phyloP scores from a whole-genome alignment of 2,113 vertebrate species.

The Poecilia latipinna region DNA sequence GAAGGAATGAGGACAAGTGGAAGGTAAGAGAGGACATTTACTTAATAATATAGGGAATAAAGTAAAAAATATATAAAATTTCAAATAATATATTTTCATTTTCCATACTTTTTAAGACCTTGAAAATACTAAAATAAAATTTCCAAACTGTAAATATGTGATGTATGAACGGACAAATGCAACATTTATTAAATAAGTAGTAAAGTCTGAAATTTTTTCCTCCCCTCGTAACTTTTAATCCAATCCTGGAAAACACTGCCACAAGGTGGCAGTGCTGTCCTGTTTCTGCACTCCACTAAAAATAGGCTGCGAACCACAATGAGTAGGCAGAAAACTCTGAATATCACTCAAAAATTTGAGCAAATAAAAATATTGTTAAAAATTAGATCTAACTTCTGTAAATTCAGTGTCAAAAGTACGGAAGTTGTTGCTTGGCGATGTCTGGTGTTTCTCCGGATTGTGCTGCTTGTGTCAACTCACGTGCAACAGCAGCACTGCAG shows the following conservation, averaged over 20 bases:
- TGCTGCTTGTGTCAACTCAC: constrained; percentile 82
- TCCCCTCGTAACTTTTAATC: neutral
- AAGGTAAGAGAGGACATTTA: neutral
- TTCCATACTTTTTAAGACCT: neutral
- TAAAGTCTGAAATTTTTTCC: neutral
- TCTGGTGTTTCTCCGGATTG: constrained; percentile 7
- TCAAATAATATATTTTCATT: neutral
- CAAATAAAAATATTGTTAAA: neutral
- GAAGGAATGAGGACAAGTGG: neutral
- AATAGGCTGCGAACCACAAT: neutral
- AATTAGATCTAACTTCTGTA: too few relatives aligned
- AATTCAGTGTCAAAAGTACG: too few relatives aligned
- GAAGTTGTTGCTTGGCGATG: too few relatives aligned
- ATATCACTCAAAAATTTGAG: neutral
- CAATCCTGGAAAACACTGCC: constrained; percentile 13
- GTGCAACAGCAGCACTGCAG: constrained; percentile 95
- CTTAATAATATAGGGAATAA: neutral
- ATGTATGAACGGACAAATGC: neutral
- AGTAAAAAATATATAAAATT: neutral
- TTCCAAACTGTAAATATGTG: neutral
- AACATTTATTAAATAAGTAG: neutral
- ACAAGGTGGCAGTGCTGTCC: constrained; percentile 50
- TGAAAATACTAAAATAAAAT: neutral
- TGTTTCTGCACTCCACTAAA: neutral
- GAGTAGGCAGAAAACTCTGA: neutral